These are phyloP conservation scores for Amblyornis subalaris DNA, from an alignment of 2,113 vertebrate genomes.

Conservation along the genomic window DNA sequence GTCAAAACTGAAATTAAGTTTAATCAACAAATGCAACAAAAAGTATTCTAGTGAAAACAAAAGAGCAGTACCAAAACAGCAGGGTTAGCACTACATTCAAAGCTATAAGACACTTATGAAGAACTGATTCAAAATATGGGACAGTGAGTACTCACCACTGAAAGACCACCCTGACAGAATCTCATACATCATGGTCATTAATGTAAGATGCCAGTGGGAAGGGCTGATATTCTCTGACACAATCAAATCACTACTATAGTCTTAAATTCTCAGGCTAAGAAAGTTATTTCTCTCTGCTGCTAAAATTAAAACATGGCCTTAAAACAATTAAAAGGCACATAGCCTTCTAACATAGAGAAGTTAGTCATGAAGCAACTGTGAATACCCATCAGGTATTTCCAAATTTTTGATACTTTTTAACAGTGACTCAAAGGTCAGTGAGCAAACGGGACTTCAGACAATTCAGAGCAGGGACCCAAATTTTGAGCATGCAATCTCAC, in stretches of 20 bases:
- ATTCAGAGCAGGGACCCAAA: neutral
- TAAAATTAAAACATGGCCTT: neutral
- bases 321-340: neutral
- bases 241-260: neutral
- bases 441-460: neutral
- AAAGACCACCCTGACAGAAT: neutral
- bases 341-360: neutral
- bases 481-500: neutral
- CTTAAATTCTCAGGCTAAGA: neutral
- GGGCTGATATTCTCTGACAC: neutral
- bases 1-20: neutral
- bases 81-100: neutral
- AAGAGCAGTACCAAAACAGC: neutral
- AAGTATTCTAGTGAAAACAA: neutral
- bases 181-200: neutral
- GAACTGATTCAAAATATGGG: neutral
- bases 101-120: neutral
- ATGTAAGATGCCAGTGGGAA: neutral
- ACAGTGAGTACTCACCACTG: neutral
- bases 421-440: neutral
- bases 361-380: neutral
- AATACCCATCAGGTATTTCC: neutral
- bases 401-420: neutral
- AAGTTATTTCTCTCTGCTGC: neutral
- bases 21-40: neutral